These are phyloP conservation scores for Bovichtus diacanthus DNA, from an alignment of 2,797 vertebrate species.

Conservation along the genomic window DNA sequence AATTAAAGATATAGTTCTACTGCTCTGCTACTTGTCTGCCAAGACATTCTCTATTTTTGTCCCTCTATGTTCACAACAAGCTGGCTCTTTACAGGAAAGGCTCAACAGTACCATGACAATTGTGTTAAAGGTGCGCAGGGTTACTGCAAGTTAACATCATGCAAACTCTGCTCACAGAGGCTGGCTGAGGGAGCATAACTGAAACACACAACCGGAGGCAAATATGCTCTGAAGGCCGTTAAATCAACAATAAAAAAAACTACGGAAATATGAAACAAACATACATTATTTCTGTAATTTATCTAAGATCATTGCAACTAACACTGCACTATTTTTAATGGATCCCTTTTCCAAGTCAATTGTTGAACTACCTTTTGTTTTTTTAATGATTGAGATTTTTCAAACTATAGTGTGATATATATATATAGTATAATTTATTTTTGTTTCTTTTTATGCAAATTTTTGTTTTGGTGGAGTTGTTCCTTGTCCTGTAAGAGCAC, in stretches of 20 bases:
- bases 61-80: conserved; percentile 39
- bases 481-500: background rate
- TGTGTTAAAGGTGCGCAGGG: conserved; percentile 21
- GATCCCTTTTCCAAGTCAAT: background rate
- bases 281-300: background rate
- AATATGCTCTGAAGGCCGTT: background rate
- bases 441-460: background rate
- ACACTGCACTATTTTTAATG: background rate
- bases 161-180: conserved; percentile 9
- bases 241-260: background rate
- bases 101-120: conserved; percentile 52
- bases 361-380: too few relatives aligned
- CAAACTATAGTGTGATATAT: too few relatives aligned
- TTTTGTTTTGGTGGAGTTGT: too few relatives aligned
- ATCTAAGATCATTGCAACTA: background rate
- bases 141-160: conserved; percentile 50
- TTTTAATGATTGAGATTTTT: too few relatives aligned
- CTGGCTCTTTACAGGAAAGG: conserved; percentile 36
- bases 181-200: conserved; percentile 6
- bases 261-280: background rate
- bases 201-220: conserved; percentile 15
- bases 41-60: too few relatives aligned
- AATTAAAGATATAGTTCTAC: too few relatives aligned
- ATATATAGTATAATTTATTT: too few relatives aligned
- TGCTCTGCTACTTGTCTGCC: too few relatives aligned